These are phyloP conservation scores for Drosophila neotestacea DNA, from an alignment of 2,888 invertebrate genomes.

Conservation along the genomic window DNA sequence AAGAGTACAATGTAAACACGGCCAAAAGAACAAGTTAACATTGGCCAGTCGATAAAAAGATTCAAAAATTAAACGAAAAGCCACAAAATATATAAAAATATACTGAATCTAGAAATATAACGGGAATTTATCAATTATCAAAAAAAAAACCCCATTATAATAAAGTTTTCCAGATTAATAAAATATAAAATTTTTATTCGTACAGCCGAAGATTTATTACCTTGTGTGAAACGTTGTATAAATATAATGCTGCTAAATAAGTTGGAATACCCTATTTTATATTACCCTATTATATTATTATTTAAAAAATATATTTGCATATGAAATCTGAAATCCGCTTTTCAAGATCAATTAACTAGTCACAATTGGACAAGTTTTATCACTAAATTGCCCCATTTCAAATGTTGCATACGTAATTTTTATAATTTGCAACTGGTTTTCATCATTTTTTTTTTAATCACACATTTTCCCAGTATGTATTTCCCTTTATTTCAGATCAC, in stretches of 20 bases:
- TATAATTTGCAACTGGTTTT: slow-evolving; percentile 43
- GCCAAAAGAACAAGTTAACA: slow-evolving; percentile 13
- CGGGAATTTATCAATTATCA: not conserved
- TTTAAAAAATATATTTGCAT: slow-evolving; percentile 13
- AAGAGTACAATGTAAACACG: slow-evolving; percentile 21
- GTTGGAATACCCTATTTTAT: not conserved
- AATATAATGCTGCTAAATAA: not conserved
- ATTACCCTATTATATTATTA: too few relatives aligned
- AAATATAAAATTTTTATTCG: not conserved
- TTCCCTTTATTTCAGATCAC: slow-evolving; percentile 26
- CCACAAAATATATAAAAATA: not conserved
- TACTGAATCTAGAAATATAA: not conserved
- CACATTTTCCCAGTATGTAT: slow-evolving; percentile 11
- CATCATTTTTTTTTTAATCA: not conserved
- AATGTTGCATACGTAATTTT: slow-evolving; percentile 32
- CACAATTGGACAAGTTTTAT: slow-evolving; percentile 26
- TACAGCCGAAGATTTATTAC: not conserved
- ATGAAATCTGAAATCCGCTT: not conserved
- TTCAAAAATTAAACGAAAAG: not conserved
- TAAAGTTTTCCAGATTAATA: not conserved
- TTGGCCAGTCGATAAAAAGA: slow-evolving; percentile 2
- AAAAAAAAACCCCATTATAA: not conserved
- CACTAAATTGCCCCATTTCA: slow-evolving; percentile 17
- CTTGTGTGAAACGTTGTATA: not conserved
- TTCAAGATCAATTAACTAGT: slow-evolving; percentile 30